Percentiles rank a stretch among this genome's conserved stretches.
phyloP scores from a whole-genome alignment of 2,113 vertebrate species.

The Eulacestoma nigropectus region DNA sequence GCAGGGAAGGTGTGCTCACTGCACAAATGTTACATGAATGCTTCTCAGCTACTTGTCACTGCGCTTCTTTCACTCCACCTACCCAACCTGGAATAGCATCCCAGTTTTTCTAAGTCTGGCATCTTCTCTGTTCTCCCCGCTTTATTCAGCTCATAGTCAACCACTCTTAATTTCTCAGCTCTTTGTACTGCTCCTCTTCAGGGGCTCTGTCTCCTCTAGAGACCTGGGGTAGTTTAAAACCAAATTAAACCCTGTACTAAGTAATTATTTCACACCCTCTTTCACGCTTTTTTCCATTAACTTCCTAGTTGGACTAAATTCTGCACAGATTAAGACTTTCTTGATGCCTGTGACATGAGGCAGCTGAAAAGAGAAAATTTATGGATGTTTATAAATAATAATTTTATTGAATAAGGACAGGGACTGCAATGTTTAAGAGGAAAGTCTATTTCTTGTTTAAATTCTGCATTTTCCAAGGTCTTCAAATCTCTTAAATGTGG shows the following conservation, averaged over 20 bases:
- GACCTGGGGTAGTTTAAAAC: not conserved
- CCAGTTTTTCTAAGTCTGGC: not conserved
- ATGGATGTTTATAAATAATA: not conserved
- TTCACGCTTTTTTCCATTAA: not conserved
- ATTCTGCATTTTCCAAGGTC: not conserved
- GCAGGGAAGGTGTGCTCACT: not conserved
- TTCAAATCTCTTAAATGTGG: not conserved
- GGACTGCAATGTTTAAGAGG: not conserved
- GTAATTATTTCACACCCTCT: not conserved
- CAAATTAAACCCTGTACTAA: not conserved
- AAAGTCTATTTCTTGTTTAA: not conserved
- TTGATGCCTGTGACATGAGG: not conserved
- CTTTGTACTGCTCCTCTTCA: not conserved
- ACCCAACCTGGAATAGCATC: slow-evolving; percentile 16
- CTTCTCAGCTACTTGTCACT: slow-evolving; percentile 29
- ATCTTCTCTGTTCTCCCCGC: not conserved
- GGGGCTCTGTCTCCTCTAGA: not conserved
- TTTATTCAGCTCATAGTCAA: not conserved
- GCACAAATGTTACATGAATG: not conserved
- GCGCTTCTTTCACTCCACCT: slow-evolving; percentile 20
- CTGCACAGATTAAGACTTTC: not conserved
- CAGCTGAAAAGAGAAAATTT: not conserved
- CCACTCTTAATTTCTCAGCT: not conserved
- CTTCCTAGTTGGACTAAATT: not conserved
- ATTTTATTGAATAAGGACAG: not conserved